A percentile compares a stretch with the other conserved stretches of the same genome.
phyloP scores from a whole-genome alignment of 64 coral and sea anemone species.

The Stichodactyla mertensii region DNA sequence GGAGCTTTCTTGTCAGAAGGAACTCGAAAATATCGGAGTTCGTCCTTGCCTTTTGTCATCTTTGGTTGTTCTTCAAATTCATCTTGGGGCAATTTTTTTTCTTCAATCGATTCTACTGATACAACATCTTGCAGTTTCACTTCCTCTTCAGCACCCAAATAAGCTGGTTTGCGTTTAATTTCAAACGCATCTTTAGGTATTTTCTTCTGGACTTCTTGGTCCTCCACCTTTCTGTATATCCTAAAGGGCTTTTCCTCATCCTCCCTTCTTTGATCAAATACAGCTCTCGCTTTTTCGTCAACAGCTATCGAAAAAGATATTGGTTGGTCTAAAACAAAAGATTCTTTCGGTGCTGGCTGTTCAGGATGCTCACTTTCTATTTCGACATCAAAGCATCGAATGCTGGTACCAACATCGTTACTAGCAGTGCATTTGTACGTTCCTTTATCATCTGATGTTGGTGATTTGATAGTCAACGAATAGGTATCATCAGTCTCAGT shows the following conservation, averaged over 20 bases:
- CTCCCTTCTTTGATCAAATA: not conserved
- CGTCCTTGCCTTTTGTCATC: no score
- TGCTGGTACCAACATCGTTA: conserved; percentile 53
- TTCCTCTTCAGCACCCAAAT: no score
- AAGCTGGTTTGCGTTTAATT: no score
- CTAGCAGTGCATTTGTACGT: conserved; percentile 66
- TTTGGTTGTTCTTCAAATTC: no score
- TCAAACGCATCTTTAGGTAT: not conserved
- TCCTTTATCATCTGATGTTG: conserved; percentile 65
- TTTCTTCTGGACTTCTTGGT: not conserved
- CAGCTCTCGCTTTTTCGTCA: not conserved
- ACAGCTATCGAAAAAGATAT: not conserved
- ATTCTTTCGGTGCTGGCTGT: not conserved
- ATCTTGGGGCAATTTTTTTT: no score
- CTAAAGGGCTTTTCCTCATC: not conserved
- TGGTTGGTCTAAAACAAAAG: not conserved
- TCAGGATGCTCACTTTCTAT: conserved; percentile 30
- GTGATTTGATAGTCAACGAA: conserved; percentile 47
- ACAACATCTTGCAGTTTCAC: no score
- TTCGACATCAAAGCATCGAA: conserved; percentile 59
- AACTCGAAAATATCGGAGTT: no score
- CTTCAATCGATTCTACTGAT: no score
- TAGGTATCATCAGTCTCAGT: conserved; percentile 37
- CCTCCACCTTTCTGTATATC: not conserved
- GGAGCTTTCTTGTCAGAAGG: not conserved